Percentiles rank a stretch among this genome's conserved stretches.
Evolutionary conservation across 2,113 vertebrate species (phyloP).

Genomic region (Xiphias gladius): DNA sequence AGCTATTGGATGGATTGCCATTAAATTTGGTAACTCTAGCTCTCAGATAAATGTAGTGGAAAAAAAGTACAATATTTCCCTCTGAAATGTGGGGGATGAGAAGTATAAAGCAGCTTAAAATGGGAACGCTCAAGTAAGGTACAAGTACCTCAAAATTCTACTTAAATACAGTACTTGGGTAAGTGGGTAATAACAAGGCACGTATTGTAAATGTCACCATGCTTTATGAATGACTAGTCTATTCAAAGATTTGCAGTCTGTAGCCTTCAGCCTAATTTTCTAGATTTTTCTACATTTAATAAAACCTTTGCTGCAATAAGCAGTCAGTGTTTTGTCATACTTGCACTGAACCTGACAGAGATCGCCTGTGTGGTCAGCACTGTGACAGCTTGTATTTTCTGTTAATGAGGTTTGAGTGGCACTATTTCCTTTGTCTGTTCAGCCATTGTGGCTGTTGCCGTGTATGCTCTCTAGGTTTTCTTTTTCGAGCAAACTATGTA

Average conservation of each 20-base stretch:
- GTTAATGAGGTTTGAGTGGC: conserved; percentile 24
- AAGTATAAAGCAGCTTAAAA: neutral
- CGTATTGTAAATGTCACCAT: too few relatives aligned
- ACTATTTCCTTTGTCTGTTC: conserved; percentile 18
- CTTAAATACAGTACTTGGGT: too few relatives aligned
- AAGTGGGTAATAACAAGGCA: too few relatives aligned
- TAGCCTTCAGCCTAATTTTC: neutral
- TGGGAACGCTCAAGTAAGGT: too few relatives aligned
- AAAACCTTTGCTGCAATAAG: neutral
- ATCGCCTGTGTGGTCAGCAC: conserved; percentile 25
- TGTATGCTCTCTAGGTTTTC: neutral
- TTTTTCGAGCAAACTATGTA: conserved; percentile 2
- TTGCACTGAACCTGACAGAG: conserved; percentile 6
- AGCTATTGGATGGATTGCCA: too few relatives aligned
- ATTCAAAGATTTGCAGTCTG: neutral
- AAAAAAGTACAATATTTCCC: neutral
- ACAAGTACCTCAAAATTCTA: too few relatives aligned
- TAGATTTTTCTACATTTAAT: neutral
- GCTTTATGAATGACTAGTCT: neutral
- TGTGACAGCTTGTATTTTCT: conserved; percentile 26
- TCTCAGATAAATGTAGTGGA: neutral
- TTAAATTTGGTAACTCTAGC: too few relatives aligned
- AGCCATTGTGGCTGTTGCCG: neutral
- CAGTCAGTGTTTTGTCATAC: neutral
- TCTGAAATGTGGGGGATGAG: too few relatives aligned